Base-by-base conservation (phyloP, 2,888 invertebrate genomes). In the Vanessa cardui region DNA sequence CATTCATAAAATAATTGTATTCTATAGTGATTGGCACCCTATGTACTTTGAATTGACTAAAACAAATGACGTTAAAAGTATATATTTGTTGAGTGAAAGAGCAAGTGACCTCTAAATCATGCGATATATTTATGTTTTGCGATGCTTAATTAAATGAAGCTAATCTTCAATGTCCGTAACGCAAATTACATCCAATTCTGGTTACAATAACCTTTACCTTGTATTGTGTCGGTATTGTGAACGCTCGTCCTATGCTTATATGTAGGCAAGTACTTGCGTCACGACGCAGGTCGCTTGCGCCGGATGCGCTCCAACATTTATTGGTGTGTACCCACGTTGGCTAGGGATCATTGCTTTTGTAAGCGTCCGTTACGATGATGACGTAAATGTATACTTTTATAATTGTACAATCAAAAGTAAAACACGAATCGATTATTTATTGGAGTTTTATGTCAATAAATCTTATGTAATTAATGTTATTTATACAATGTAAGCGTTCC, bases 131-230 rank as follows among this genome's bases (percentile, higher is more conserved):
- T 70, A 70, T 20, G 58, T 39, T 65, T 60, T 58, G 64, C 47
- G 52, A 54, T 49, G 47, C 49, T 65, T 60, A 63, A 65, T 68
- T 70, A 68, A 67, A 71, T 66, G 58, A 66, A 71, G 68, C 67
- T 69, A 67, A 70, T 73, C 66, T 68, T 56, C 72, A 71, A 69
- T 74, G 70, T 58, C 66, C 58, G 80, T 76, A 80, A 61, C 74
- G 77, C 81, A 75, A 85, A 83, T 85, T 82, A 82, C 78, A 78
- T 79, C 73, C 83, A 83, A 83, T 83, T 85, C 82, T 82, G 83
- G 80, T 77, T 78, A 86, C 88, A 88, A 88, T 89, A 86, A 90
- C 86, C 87, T 89, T 89, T 89, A 88, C 89, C 88, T 90, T 88
- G 89, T 82, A 87, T 87, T 88, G 70, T 71, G 59, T 70, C 70